Evolutionary conservation across 2,113 vertebrate genomes (phyloP), one percentile per base, ranked within the genome.

Genomic region (Monopterus albus): DNA sequence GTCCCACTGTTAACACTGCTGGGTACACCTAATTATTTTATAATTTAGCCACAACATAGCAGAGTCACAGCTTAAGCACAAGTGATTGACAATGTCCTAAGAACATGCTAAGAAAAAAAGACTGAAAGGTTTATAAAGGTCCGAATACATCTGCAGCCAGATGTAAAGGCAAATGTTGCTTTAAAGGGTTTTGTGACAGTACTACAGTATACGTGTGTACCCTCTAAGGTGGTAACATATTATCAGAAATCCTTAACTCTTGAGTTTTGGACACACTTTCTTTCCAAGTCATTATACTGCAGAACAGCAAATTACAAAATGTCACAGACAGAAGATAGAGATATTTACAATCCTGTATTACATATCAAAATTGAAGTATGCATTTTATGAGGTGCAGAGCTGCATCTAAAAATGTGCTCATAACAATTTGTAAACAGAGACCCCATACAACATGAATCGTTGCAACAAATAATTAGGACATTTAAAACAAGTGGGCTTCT

Each of bases 21-120:
- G 53, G 26, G 17, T 46, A 39, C 45, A 23, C 20, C 9, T 64
- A 64, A 75, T 76, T 47, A 60, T 70, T 75, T 6, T 46, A 7
- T 7, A 60, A 68, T 59, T 55, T 51, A 57, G 33, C 18, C 7
- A 36, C 50, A 59, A 6, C 13, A 52, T 35, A 15, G 18, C 35
- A 23, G 25, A 56, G 17, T 55, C 17, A 12, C 4, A 5, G n/a
- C 10, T 21, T 23, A 25, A 49, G 35, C 20, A 38, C 25, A 42
- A 31, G 17, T 3, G 43, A 18, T 5, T 42, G 43, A 50, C 18
- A 50, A 36, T 31, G 2, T 15, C 18, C 7, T 8, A 15, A 40
- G 33, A 68, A 31, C 1, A 46, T 64, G 7, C 12, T 14, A n/a
- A n/a, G n/a, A 29, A 29, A 53, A 53, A 31, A 35, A 14, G n/a